Base-by-base conservation (phyloP, 1,140 invertebrate species). In the Pseudachorutes palmiensis region DNA sequence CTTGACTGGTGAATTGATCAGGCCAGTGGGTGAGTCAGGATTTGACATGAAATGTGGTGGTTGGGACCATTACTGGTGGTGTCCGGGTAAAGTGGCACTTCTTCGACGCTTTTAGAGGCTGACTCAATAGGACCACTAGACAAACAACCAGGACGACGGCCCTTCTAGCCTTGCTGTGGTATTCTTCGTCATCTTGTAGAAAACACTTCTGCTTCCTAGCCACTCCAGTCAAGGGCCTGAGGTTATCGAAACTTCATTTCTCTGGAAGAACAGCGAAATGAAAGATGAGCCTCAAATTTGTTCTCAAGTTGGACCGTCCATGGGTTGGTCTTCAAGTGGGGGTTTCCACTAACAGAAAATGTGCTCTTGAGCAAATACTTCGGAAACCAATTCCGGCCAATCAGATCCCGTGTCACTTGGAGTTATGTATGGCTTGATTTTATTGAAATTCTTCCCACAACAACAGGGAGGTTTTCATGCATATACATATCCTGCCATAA, bases 41-140 rank as follows among this genome's bases (percentile, higher is more conserved):
- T 19, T 14, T 55, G 51, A 55, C 51, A 55, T 55, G 51, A 55
- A 55, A 55, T 55, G 51, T 55, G 51, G 51, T 55, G 36, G 36
- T 41, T 41, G 51, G 51, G 51, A 22, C 51, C 24, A 55, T 55
- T 55, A 55, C 24, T 19, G 14, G 36, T 45, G n/a, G 51, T 55
- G 51, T 55, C 51, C 51, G 51, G 51, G 51, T 55, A 22, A 55
- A 55, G 51, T 55, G 51, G 51, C 51, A 55, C 51, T 55, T 55
- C 12, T 12, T 5, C 5, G 36, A 41, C 36, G 36, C 36, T 41
- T 41, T 19, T 9, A 9, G 5, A 9, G 51, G 5, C 9, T 55
- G 14, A 55, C 51, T 14, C 51, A 19, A 14, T 26, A 24, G 51
- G 51, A 55, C 51, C 14, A 55, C 51, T 55, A 55, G 51, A 16